Conservation (phyloP, 2,113 vertebrate genomes). For the Cottus gobio region DNA sequence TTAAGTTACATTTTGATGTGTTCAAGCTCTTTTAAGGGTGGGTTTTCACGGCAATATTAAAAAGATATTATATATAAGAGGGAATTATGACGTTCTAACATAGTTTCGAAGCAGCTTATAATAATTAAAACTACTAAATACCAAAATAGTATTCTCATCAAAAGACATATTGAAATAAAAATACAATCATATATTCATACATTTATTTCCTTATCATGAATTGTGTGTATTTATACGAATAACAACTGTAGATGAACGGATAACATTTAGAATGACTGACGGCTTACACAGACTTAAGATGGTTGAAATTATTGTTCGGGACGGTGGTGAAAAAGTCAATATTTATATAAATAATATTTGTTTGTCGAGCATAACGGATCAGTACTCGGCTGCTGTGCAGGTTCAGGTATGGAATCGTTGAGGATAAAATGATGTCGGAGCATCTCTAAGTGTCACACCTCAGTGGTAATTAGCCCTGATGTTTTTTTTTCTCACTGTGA, state of each 20-base stretch:
- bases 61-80: no score
- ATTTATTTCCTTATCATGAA: neutral
- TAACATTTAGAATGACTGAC: neutral
- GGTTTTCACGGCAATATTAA: no score
- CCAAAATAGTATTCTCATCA: no score
- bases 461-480: constrained; percentile 32
- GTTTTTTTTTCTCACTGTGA: constrained; percentile 18
- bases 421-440: neutral
- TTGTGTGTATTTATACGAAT: neutral
- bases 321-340: neutral
- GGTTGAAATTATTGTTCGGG: neutral
- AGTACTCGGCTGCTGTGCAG: neutral
- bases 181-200: no score
- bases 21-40: no score
- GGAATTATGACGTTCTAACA: no score
- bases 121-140: no score
- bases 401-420: neutral
- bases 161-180: no score
- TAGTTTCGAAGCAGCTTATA: no score
- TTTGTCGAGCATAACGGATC: neutral
- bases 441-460: neutral
- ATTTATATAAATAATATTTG: no score
- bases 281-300: neutral
- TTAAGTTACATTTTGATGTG: no score
- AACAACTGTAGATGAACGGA: neutral